These are phyloP conservation scores for Montipora efflorescens DNA, from an alignment of 64 coral and sea anemone genomes.

Conservation along the genomic window DNA sequence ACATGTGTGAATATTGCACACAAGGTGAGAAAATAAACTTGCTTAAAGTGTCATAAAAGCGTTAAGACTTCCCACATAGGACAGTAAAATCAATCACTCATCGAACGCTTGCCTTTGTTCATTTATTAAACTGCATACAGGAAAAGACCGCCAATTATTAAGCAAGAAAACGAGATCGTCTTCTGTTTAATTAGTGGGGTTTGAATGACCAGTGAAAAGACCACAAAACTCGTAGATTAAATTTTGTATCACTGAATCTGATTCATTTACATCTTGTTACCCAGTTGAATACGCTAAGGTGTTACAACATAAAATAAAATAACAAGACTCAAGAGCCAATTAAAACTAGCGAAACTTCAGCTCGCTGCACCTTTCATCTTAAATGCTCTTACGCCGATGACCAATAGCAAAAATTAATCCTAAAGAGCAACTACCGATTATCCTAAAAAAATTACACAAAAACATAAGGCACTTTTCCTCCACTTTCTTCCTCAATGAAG, in stretches of 20 bases:
- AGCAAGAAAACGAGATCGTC: constrained; percentile 12
- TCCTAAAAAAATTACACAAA: too few relatives aligned
- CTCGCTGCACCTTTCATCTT: too few relatives aligned
- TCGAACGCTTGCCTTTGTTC: constrained; percentile 48
- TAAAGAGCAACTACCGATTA: too few relatives aligned
- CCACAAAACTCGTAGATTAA: background rate
- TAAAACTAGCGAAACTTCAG: background rate
- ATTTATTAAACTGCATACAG: constrained; percentile 58
- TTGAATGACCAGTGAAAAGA: constrained; percentile 18
- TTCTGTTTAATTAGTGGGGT: constrained; percentile 42
- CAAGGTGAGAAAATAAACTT: constrained; percentile 38
- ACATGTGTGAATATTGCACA: constrained; percentile 18
- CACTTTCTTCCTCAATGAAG: too few relatives aligned
- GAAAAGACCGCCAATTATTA: constrained; percentile 34
- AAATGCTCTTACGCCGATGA: too few relatives aligned
- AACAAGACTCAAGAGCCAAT: background rate
- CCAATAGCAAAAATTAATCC: too few relatives aligned
- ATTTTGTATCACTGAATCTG: background rate
- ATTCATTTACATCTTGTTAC: background rate
- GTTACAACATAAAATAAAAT: background rate
- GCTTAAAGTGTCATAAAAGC: background rate
- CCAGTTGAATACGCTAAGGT: background rate
- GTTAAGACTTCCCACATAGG: background rate
- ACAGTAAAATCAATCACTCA: constrained; percentile 17
- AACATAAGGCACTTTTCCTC: too few relatives aligned